phyloP scores from a whole-genome alignment of 2,888 invertebrate genomes.

The Iselma pallidipennis region DNA sequence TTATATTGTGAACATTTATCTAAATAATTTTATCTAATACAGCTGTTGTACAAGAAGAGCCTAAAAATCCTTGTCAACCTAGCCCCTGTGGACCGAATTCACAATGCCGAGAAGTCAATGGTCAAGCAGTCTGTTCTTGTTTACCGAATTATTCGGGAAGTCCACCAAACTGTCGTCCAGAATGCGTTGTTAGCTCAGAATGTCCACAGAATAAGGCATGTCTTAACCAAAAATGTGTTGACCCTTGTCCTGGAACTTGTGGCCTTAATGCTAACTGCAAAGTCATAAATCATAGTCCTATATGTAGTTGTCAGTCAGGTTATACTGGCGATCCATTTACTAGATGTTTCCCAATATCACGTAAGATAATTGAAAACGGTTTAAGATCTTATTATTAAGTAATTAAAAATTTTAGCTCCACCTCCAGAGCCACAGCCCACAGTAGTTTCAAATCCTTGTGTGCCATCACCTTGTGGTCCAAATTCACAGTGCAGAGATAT shows the following conservation, averaged over 20 bases:
- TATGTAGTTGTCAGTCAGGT: conserved; percentile 62
- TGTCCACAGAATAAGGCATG: conserved; percentile 58
- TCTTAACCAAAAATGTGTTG: conserved; percentile 51
- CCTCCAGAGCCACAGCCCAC: conserved; percentile 4
- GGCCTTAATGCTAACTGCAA: conserved; percentile 59
- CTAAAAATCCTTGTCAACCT: conserved; percentile 68
- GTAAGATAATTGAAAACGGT: conserved; percentile 41
- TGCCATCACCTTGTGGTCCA: conserved; percentile 74
- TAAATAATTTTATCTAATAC: conserved; percentile 26
- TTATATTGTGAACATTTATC: neutral
- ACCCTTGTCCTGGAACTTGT: conserved; percentile 61
- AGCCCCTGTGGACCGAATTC: conserved; percentile 80
- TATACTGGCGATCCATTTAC: conserved; percentile 76
- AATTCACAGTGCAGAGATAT: conserved; percentile 70
- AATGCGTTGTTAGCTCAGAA: conserved; percentile 62
- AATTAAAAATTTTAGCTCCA: conserved; percentile 35
- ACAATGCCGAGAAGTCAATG: conserved; percentile 69
- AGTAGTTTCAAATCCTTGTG: conserved; percentile 68
- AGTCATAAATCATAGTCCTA: conserved; percentile 72
- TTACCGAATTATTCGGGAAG: conserved; percentile 63
- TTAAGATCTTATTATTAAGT: neutral
- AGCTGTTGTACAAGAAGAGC: conserved; percentile 33
- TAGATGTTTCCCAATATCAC: conserved; percentile 64
- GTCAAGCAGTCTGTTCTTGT: conserved; percentile 64
- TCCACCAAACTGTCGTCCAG: conserved; percentile 66